Conservation (phyloP, 2,888 invertebrate genomes). For the Chironomus tentans region DNA sequence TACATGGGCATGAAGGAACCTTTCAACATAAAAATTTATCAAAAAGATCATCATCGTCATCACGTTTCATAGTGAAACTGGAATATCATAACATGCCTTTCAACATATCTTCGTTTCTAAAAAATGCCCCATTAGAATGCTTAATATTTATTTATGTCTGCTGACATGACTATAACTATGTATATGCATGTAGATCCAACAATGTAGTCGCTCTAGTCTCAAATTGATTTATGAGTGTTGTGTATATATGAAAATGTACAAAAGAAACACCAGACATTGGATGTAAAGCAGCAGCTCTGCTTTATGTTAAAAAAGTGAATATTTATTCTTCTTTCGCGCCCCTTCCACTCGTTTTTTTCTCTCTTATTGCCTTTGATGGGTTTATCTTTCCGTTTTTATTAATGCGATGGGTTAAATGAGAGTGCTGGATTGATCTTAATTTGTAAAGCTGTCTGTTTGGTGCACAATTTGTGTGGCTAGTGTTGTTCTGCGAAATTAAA, state of each 20-base stretch:
- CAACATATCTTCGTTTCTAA: not conserved
- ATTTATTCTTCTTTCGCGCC: not conserved
- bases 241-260: not conserved
- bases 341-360: not conserved
- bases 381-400: not conserved
- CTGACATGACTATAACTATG: conserved; percentile 12
- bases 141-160: conserved; percentile 24
- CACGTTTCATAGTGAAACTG: not conserved
- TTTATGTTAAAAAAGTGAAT: not conserved
- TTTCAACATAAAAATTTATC: too few relatives aligned
- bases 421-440: too few relatives aligned
- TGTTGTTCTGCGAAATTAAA: too few relatives aligned
- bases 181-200: conserved; percentile 12
- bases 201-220: not conserved
- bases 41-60: not conserved
- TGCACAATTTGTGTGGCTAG: not conserved
- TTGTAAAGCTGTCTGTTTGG: not conserved
- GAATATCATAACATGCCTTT: conserved; percentile 1
- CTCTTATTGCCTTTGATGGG: not conserved
- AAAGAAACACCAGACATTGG: not conserved
- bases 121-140: not conserved
- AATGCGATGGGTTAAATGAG: not conserved
- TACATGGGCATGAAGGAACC: not conserved
- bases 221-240: conserved; percentile 21
- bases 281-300: not conserved